These are phyloP conservation scores for Coilia nasus DNA, from an alignment of 2,797 vertebrate species.

Conservation along the genomic window DNA sequence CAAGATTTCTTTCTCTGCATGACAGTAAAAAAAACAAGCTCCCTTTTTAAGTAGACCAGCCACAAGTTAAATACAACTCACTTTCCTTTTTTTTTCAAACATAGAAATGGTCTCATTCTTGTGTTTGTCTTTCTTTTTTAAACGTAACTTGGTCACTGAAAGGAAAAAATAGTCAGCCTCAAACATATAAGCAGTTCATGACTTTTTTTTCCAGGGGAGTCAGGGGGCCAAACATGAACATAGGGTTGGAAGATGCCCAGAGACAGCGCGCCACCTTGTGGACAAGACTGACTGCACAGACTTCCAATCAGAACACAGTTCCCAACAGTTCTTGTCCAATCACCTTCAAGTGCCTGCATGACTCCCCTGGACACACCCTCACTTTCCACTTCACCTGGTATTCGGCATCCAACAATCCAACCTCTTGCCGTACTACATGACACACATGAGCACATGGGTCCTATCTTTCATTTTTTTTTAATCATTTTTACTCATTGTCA, in stretches of 20 bases:
- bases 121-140: constrained; percentile 60
- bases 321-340: neutral
- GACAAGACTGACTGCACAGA: neutral
- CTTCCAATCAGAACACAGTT: neutral
- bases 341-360: neutral
- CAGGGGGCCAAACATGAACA: neutral
- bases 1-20: constrained; percentile 25
- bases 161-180: constrained; percentile 52
- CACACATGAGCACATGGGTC: constrained; percentile 63
- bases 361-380: neutral
- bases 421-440: constrained; percentile 62
- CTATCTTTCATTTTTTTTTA: constrained; percentile 63
- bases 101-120: constrained; percentile 15
- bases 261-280: neutral
- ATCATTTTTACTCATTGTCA: constrained; percentile 62
- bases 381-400: constrained; percentile 61
- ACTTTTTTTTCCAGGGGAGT: constrained; percentile 36
- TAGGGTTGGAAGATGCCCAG: neutral
- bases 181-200: neutral
- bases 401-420: constrained; percentile 53
- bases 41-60: constrained; percentile 73
- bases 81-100: constrained; percentile 64
- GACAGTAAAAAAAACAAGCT: constrained; percentile 36
- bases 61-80: constrained; percentile 68
- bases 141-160: constrained; percentile 75